Base-by-base conservation (phyloP, 1,140 invertebrate genomes). In the Aplysia californica region DNA sequence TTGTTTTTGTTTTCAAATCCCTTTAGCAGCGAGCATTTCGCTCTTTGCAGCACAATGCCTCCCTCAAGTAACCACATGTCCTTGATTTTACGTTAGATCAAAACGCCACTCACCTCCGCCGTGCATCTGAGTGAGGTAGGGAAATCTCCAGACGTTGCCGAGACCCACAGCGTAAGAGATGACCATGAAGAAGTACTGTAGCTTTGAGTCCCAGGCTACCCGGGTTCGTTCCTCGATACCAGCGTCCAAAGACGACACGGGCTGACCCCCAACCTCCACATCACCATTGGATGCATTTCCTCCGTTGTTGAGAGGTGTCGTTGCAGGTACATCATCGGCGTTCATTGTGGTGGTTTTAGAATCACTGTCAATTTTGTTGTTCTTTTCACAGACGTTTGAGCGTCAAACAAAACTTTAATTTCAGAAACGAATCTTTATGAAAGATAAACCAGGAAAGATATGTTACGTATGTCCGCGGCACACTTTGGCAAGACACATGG, bases 101-200 rank as follows among this genome's bases (percentile, higher is more conserved):
- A n/a, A n/a, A n/a, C n/a, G n/a, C n/a, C 26, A 77, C 82, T 83
- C 79, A 85, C 85, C 87, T 73, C 87, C 87, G 35, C 87, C 87
- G 72, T 87, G 83, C 44, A 81, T 79, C 75, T 86, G 84, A 29
- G 83, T 84, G 31, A 88, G 78, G 71, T 88, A 88, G 2, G 87
- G 87, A 78, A 88, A 88, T 31, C 87, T 78, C 87, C 87, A 88
- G 0, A 88, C 85, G 80, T 87, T 87, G 67, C 87, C 87, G 1
- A 88, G 79, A 41, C 87, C 87, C 18, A 88, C 87, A 6, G 86
- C 85, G 72, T 87, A 87, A 39, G 82, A 83, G 36, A 87, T 86
- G 55, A 87, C 85, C 85, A 87, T 87, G 66, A 85, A 85, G 68
- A 87, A 82, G 78, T 87, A 87, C 73, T 87, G 85, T 38, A 85